phyloP scores from a whole-genome alignment of 2,113 vertebrate species.

The Grammomys surdaster region DNA sequence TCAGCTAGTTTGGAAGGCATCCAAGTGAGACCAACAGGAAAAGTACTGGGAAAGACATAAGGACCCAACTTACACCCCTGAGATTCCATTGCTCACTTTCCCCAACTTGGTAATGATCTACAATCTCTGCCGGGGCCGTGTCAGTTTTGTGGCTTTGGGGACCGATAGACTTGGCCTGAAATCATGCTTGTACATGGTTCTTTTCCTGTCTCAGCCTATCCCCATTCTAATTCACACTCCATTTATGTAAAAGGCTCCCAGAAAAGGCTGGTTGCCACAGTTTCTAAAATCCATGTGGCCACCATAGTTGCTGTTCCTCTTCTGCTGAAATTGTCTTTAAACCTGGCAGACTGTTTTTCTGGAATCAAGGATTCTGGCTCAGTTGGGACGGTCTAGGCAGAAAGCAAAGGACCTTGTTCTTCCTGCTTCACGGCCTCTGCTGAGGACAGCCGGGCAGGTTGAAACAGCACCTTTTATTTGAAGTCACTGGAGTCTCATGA shows the following conservation, averaged over 20 bases:
- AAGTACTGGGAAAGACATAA: background rate
- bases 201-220: background rate
- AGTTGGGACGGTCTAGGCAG: background rate
- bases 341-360: background rate
- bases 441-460: slow-evolving; percentile 47
- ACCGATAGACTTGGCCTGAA: background rate
- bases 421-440: background rate
- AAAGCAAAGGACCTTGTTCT: slow-evolving; percentile 31
- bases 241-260: background rate
- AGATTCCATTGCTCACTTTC: background rate
- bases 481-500: background rate
- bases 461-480: slow-evolving; percentile 20
- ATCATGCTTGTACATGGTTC: background rate
- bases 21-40: slow-evolving; percentile 6
- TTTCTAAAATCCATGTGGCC: background rate
- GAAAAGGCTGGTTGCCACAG: background rate
- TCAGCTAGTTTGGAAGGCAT: slow-evolving; percentile 74
- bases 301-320: background rate
- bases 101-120: background rate
- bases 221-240: background rate
- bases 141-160: background rate
- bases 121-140: background rate
- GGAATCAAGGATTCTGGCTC: background rate
- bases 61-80: background rate
- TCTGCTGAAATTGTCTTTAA: background rate